Evolutionary conservation across 35 echinoderm and acorn worm species (phyloP).

Genomic region (Holothuria glaberrima): DNA sequence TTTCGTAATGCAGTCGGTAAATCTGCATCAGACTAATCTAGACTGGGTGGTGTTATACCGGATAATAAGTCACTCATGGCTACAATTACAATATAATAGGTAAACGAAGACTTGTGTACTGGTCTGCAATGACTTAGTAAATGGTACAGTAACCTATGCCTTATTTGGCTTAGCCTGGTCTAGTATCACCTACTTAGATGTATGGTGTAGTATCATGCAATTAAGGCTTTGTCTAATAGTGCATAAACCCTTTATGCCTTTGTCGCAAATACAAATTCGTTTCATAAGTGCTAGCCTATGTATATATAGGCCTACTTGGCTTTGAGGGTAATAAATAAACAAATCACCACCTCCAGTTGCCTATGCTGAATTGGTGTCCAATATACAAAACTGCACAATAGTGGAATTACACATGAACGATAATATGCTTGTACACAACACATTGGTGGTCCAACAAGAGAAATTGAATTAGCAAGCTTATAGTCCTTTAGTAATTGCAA

Average conservation of each 20-base stretch:
- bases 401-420: neutral
- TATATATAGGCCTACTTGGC: too few relatives aligned
- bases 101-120: neutral
- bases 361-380: neutral
- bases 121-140: neutral
- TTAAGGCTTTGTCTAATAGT: neutral
- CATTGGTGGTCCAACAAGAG: neutral
- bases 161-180: neutral
- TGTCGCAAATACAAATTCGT: too few relatives aligned
- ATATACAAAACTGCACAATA: neutral
- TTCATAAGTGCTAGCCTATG: too few relatives aligned
- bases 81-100: neutral
- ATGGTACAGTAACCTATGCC: neutral
- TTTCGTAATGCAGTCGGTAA: constrained; percentile 23
- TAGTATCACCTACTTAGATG: too few relatives aligned
- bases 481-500: neutral
- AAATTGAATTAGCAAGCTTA: neutral
- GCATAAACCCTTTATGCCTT: neutral
- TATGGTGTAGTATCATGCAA: neutral
- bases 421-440: neutral
- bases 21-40: constrained; percentile 19
- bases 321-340: neutral
- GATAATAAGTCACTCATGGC: constrained; percentile 46
- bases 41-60: constrained; percentile 29
- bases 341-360: neutral